Percentiles rank a stretch among this genome's conserved stretches.
phyloP scores from a whole-genome alignment of 2,888 invertebrate genomes.

The Hypomecis punctinalis region DNA sequence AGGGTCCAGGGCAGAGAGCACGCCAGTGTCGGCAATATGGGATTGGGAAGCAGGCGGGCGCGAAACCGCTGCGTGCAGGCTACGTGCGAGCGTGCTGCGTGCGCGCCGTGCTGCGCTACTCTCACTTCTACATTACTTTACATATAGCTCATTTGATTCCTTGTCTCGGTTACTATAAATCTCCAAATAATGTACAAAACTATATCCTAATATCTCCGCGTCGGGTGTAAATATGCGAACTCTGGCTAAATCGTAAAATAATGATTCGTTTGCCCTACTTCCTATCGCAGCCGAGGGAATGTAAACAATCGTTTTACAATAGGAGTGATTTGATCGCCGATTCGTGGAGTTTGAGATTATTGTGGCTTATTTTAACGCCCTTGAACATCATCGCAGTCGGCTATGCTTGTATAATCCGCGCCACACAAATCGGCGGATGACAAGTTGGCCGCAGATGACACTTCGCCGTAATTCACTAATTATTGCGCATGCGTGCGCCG shows the following conservation, averaged over 20 bases:
- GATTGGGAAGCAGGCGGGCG: too few relatives aligned
- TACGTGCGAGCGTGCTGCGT: background rate
- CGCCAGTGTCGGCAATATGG: too few relatives aligned
- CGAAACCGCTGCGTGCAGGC: background rate
- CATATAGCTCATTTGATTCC: slow-evolving; percentile 29
- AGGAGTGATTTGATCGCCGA: background rate
- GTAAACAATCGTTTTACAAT: slow-evolving; percentile 1
- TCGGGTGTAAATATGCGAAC: slow-evolving; percentile 25
- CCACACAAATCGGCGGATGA: too few relatives aligned
- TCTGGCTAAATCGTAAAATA: slow-evolving; percentile 17
- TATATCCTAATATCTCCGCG: slow-evolving; percentile 23
- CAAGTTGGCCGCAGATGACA: too few relatives aligned
- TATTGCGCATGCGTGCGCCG: too few relatives aligned
- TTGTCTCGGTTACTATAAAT: slow-evolving; percentile 29
- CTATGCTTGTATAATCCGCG: too few relatives aligned
- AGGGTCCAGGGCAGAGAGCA: too few relatives aligned
- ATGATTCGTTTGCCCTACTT: slow-evolving; percentile 15
- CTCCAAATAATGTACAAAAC: slow-evolving; percentile 29
- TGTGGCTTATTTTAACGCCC: background rate
- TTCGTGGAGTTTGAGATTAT: background rate
- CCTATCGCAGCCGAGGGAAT: slow-evolving; percentile 9
- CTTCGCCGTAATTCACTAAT: too few relatives aligned
- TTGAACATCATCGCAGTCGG: too few relatives aligned
- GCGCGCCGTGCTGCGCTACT: slow-evolving; percentile 6
- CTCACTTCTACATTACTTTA: slow-evolving; percentile 16